These are phyloP conservation scores for Drosophila yakuba DNA, from an alignment of 1,140 invertebrate genomes.

Conservation along the genomic window DNA sequence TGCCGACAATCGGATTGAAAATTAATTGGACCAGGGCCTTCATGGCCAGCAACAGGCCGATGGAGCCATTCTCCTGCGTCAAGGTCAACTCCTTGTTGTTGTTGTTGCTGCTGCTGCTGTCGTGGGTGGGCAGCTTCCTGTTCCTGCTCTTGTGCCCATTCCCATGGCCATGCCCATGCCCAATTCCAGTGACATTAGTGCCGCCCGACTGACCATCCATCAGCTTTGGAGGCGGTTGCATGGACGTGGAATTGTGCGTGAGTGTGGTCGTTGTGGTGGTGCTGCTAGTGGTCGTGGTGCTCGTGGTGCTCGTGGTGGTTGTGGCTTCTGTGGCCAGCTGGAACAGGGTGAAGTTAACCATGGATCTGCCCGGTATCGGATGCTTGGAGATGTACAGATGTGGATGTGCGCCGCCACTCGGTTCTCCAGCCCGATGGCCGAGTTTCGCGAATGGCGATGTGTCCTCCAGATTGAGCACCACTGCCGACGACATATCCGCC, in stretches of 20 bases:
- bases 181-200: conserved; percentile 53
- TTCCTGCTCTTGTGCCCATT: conserved; percentile 18
- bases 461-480: conserved; percentile 22
- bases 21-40: conserved; percentile 95
- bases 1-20: conserved; percentile 93
- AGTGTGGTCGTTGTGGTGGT: conserved; percentile 4
- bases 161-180: neutral
- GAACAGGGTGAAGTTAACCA: conserved; percentile 75
- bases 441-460: conserved; percentile 33
- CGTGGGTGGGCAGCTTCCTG: conserved; percentile 27
- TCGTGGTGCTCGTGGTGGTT: conserved; percentile 10
- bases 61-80: conserved; percentile 89
- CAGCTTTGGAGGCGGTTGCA: neutral
- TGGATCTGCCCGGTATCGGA: conserved; percentile 85
- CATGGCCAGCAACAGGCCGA: conserved; percentile 93
- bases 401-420: conserved; percentile 7
- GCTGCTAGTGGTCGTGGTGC: conserved; percentile 2
- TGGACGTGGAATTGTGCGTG: conserved; percentile 20
- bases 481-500: conserved; percentile 10
- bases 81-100: conserved; percentile 45
- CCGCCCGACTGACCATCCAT: conserved; percentile 49
- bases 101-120: conserved; percentile 37
- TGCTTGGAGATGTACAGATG: conserved; percentile 78
- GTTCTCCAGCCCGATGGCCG: conserved; percentile 33
- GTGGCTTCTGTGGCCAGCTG: conserved; percentile 49